These are phyloP conservation scores for Meloidogyne floridensis DNA, from an alignment of 1,140 invertebrate genomes.

Conservation along the genomic window DNA sequence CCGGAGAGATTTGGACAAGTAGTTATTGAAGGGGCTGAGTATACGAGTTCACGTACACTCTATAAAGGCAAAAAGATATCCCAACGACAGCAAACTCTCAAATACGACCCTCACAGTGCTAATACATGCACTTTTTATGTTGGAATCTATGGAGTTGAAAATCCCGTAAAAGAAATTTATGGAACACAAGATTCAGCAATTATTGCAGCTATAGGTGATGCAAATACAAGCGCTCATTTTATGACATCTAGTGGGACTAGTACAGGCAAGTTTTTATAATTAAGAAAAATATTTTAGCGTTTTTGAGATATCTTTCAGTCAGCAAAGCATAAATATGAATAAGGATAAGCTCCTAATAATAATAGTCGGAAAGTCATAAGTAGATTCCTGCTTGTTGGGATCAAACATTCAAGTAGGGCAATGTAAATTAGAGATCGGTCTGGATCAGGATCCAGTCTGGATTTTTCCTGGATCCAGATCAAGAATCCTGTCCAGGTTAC, in stretches of 20 bases:
- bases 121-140: slow-evolving; percentile 12
- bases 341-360: neutral
- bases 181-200: neutral
- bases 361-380: no score
- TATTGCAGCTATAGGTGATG: slow-evolving; percentile 18
- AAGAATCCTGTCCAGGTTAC: no score
- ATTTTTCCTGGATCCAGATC: no score
- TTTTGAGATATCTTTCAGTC: neutral
- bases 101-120: neutral
- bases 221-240: slow-evolving; percentile 31
- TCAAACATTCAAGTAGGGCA: no score
- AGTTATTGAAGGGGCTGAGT: neutral
- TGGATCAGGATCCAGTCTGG: no score
- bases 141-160: neutral
- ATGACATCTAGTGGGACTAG: slow-evolving; percentile 30
- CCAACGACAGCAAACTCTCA: neutral
- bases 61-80: neutral
- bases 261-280: slow-evolving; percentile 11
- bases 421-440: no score
- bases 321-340: neutral
- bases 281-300: neutral
- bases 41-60: no score
- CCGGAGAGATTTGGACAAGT: neutral
- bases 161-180: neutral
- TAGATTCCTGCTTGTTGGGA: no score